phyloP scores from a whole-genome alignment of 2,797 vertebrate genomes.

The Nannoperca obscura region DNA sequence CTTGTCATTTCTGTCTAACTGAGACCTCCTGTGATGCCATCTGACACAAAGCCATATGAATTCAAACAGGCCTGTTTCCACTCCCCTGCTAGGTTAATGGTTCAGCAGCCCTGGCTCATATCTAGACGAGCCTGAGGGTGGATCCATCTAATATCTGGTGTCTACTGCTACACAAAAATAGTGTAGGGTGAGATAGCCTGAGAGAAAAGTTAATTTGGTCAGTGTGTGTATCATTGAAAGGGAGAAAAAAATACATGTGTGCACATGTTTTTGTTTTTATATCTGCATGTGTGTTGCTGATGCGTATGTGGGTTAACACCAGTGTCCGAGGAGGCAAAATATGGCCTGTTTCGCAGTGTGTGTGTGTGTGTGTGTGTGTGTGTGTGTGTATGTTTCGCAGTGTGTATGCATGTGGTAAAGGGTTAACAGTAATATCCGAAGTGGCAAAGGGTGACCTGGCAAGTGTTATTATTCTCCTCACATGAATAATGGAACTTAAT shows the following conservation, averaged over 20 bases:
- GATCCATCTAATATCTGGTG: conserved; percentile 64
- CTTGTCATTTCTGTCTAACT: conserved; percentile 67
- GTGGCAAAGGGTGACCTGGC: conserved; percentile 67
- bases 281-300: conserved; percentile 2
- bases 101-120: conserved; percentile 54
- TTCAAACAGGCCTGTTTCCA: conserved; percentile 58
- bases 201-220: conserved; percentile 12
- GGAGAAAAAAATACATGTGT: not conserved
- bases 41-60: conserved; percentile 56
- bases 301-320: conserved; percentile 18
- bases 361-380: not conserved
- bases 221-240: not conserved
- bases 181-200: conserved; percentile 11
- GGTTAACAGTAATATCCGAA: conserved; percentile 81
- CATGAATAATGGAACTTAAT: conserved; percentile 86
- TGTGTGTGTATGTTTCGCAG: conserved; percentile 18
- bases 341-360: conserved; percentile 33
- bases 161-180: conserved; percentile 37
- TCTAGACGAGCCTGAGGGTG: conserved; percentile 54
- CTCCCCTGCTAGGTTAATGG: conserved; percentile 59
- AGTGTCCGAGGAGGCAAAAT: conserved; percentile 31
- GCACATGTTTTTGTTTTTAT: not conserved
- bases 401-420: conserved; percentile 45
- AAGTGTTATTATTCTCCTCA: conserved; percentile 78
- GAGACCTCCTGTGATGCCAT: conserved; percentile 64